Evolutionary conservation across 1,140 invertebrate species (phyloP), one percentile per base, ranked within the genome.

Genomic region (Berghia stephanieae): DNA sequence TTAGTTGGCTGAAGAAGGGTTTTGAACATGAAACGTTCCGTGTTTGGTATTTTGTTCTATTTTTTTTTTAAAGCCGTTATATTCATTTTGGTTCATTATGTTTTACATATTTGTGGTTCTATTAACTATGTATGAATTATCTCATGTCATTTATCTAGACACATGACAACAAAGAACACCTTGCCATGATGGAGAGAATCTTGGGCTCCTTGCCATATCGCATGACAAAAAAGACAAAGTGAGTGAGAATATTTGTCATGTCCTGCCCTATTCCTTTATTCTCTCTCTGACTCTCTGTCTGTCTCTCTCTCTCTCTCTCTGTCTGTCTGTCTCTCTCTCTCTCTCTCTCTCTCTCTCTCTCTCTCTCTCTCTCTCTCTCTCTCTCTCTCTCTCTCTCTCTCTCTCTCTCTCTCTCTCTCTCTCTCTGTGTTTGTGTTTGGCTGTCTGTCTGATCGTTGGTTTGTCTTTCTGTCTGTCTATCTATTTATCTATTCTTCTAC

Each of bases 141-240:
- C n/a, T n/a, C n/a, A n/a, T n/a, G n/a, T n/a, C n/a, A n/a, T n/a
- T n/a, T n/a, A n/a, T 85, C 49, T 83, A 99, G 93, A 99, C 98
- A 16, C 98, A 99, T 91, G 98, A 99, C 90, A 99, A 99, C 91
- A 93, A 96, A 67, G 98, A 99, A 89, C 98, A 99, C 92, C 92
- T 99, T 84, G 98, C 98, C 66, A 99, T 99, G 97, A 99, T 99
- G 97, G 97, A 99, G 89, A 92, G 98, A 83, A 99, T 99, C 84
- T 92, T 99, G 52, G 98, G 98, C 63, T 93, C 95, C 78, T 94
- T 99, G 87, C 98, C 98, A 57, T 95, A 96, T 90, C 93, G 96
- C 90, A 98, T 99, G 96, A 94, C 95, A 24, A 92, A 95, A 80
- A 98, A 97, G 92, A 98, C 97, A 63, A 92, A 91, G 92, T 92